Evolutionary conservation across 2,797 vertebrate species (phyloP).

Genomic region (Dromococcyx pavoninus): DNA sequence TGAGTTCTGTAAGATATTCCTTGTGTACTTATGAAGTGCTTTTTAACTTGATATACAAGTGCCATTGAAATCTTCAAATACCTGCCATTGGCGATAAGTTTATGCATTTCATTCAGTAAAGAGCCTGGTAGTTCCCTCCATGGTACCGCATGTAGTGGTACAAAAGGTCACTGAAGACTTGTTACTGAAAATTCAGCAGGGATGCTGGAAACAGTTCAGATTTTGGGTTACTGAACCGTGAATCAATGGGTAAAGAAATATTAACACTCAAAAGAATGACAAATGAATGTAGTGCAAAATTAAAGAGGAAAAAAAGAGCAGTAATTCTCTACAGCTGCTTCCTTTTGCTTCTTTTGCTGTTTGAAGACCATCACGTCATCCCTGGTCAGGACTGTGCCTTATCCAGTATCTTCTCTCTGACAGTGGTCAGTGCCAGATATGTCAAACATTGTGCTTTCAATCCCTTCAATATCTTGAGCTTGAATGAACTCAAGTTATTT

Average conservation of each 20-base stretch:
- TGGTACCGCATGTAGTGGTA: background rate
- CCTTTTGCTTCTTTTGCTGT: background rate
- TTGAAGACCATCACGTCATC: background rate
- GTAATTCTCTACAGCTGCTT: background rate
- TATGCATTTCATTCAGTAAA: background rate
- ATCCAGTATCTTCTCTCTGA: background rate
- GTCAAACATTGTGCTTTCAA: background rate
- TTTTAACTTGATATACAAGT: background rate
- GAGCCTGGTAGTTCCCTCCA: background rate
- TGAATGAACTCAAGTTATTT: constrained; percentile 12
- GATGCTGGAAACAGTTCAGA: background rate
- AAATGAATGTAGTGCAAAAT: background rate
- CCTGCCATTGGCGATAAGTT: background rate
- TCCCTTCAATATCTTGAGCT: constrained; percentile 29
- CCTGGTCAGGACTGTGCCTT: background rate
- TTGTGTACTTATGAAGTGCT: background rate
- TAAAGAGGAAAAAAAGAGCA: background rate
- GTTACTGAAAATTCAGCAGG: background rate
- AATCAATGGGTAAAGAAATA: background rate
- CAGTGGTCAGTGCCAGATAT: background rate
- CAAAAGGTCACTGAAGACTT: background rate
- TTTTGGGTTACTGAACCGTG: background rate
- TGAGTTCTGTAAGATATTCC: background rate
- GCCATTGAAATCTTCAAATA: background rate
- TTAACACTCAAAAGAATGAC: background rate